A percentile compares a stretch with the other conserved stretches of the same genome.
These are phyloP conservation scores for Stenurella melanura DNA, from an alignment of 2,888 invertebrate genomes.

Conservation along the genomic window DNA sequence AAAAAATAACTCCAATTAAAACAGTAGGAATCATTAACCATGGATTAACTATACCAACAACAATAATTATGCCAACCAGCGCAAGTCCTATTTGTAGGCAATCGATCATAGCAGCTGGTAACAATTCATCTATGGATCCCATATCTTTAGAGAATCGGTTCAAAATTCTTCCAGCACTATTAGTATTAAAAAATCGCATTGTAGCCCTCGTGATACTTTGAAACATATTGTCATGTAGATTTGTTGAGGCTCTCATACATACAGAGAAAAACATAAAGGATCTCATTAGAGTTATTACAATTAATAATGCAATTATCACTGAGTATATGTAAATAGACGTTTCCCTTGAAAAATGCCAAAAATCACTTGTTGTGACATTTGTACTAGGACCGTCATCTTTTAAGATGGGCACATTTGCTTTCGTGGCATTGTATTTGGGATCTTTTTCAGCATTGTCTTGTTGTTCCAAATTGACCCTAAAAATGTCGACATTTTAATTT, in stretches of 20 bases:
- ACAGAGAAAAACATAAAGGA: conserved; percentile 75
- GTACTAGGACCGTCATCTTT: not conserved
- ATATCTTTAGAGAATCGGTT: conserved; percentile 84
- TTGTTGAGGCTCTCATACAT: conserved; percentile 75
- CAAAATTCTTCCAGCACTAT: conserved; percentile 78
- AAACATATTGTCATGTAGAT: conserved; percentile 75
- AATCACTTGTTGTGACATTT: conserved; percentile 48
- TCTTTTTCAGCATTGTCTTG: conserved; percentile 49
- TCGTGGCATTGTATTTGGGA: conserved; percentile 27
- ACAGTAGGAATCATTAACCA: conserved; percentile 81
- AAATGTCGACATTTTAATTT: conserved; percentile 35
- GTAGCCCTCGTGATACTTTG: conserved; percentile 77
- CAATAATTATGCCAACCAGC: conserved; percentile 82
- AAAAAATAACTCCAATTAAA: conserved; percentile 79
- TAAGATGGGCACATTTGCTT: not conserved
- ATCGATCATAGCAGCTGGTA: conserved; percentile 75
- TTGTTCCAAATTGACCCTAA: conserved; percentile 67
- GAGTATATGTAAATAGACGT: conserved; percentile 70
- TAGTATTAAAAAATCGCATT: conserved; percentile 82
- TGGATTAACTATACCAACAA: conserved; percentile 83
- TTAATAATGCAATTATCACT: conserved; percentile 71
- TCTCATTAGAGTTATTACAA: conserved; percentile 72
- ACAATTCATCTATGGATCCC: conserved; percentile 76
- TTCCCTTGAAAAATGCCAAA: conserved; percentile 69
- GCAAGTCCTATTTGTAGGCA: conserved; percentile 76